phyloP scores from a whole-genome alignment of 2,888 invertebrate genomes.

The Caradrina clavipalpis region DNA sequence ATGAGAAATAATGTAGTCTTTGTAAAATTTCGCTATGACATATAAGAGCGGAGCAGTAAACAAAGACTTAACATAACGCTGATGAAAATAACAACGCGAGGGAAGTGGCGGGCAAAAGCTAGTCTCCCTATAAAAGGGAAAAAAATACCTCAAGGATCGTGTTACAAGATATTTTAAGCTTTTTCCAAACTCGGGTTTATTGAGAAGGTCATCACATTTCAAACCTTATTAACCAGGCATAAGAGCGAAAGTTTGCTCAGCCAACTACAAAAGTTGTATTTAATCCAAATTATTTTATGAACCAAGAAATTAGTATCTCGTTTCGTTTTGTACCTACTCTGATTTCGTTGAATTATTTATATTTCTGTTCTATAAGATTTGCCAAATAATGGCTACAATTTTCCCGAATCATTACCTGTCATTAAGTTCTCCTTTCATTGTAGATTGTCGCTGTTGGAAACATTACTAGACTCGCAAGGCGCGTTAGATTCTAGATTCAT shows the following conservation, averaged over 20 bases:
- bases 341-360: constrained; percentile 10
- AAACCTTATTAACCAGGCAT: constrained; percentile 4
- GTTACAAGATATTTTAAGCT: background rate
- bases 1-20: too few relatives aligned
- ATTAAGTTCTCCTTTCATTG: constrained; percentile 30
- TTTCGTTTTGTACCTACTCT: constrained; percentile 37
- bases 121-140: too few relatives aligned
- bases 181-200: background rate
- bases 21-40: too few relatives aligned
- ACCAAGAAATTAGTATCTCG: constrained; percentile 4
- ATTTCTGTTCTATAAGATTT: constrained; percentile 28
- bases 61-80: too few relatives aligned
- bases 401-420: constrained; percentile 23
- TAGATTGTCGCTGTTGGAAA: constrained; percentile 15
- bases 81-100: too few relatives aligned
- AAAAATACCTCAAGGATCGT: background rate
- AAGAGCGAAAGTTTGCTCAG: constrained; percentile 5
- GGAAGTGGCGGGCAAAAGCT: too few relatives aligned
- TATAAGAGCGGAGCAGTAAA: too few relatives aligned
- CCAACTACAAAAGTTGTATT: constrained; percentile 25
- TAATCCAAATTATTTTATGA: constrained; percentile 9
- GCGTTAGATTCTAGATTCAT: constrained; percentile 12
- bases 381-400: constrained; percentile 16
- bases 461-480: constrained; percentile 11
- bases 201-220: constrained; percentile 3